These are phyloP conservation scores for Tetragonula clypearis DNA, from an alignment of 1,140 invertebrate species.

Conservation along the genomic window DNA sequence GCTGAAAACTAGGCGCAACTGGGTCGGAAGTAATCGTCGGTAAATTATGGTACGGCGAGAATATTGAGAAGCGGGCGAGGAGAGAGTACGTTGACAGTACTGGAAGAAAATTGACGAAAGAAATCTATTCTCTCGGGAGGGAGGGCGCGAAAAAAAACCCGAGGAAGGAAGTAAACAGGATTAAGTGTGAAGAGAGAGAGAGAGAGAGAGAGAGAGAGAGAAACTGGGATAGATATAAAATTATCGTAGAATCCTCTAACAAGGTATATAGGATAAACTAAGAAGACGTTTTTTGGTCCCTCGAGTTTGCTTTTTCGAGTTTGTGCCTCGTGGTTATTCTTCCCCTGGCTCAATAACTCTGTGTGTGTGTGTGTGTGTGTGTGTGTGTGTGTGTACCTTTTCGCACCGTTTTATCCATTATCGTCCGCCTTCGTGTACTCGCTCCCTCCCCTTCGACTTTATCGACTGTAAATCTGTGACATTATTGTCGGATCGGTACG, in stretches of 20 bases:
- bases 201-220: too few relatives aligned
- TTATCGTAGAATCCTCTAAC: too few relatives aligned
- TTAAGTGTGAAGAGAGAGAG: too few relatives aligned
- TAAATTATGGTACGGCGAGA: too few relatives aligned
- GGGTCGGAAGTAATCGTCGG: background rate
- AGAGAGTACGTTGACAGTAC: too few relatives aligned
- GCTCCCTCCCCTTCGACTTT: constrained; percentile 44
- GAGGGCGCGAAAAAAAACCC: background rate
- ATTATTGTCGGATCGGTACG: constrained; percentile 45
- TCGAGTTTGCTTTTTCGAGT: constrained; percentile 23
- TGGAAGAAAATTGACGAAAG: too few relatives aligned
- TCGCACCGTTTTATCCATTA: constrained; percentile 27
- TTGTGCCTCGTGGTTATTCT: constrained; percentile 36
- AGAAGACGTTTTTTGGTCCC: background rate
- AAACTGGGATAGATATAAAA: too few relatives aligned
- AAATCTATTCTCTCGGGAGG: too few relatives aligned
- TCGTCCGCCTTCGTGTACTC: constrained; percentile 26
- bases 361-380: too few relatives aligned
- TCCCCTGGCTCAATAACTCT: background rate
- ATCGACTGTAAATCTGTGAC: constrained; percentile 64
- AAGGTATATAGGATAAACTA: background rate
- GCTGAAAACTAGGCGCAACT: constrained; percentile 7
- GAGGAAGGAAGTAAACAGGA: too few relatives aligned
- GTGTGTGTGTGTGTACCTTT: background rate
- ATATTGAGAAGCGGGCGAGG: too few relatives aligned